Conservation (phyloP, 1,140 invertebrate genomes). For the Caenorhabditis briggsae region DNA sequence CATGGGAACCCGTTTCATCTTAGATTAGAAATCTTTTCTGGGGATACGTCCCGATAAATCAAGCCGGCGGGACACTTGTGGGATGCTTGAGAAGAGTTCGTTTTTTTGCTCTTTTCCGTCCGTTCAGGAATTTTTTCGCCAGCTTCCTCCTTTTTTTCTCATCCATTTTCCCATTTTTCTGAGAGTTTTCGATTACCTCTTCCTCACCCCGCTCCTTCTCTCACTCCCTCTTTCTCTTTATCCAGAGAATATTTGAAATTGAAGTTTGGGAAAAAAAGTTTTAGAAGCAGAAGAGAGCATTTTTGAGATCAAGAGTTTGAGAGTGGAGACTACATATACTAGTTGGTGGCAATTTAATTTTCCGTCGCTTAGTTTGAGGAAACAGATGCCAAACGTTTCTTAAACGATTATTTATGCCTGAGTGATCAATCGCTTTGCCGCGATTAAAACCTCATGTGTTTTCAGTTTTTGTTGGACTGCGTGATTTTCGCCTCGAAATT, state of each 20-base stretch:
- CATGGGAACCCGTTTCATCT: not conserved
- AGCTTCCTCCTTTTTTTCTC: not conserved
- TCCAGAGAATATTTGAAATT: not conserved
- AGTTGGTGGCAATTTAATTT: too few species aligned
- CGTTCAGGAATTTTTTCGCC: conserved; percentile 14
- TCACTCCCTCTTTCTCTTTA: not conserved
- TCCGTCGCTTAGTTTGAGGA: too few species aligned
- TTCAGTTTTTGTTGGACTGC: not conserved
- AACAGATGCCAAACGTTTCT: not conserved
- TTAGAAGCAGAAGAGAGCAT: too few species aligned
- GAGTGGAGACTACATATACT: too few species aligned
- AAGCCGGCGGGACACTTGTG: conserved; percentile 3
- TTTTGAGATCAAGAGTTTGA: too few species aligned
- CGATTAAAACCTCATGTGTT: not conserved
- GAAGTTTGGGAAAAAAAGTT: not conserved
- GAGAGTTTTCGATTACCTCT: too few species aligned
- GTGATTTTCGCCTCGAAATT: not conserved
- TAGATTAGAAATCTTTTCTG: too few species aligned
- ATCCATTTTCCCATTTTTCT: not conserved
- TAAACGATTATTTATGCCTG: not conserved
- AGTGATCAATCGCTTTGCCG: conserved; percentile 23
- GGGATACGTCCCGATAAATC: conserved; percentile 7
- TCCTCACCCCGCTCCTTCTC: too few species aligned
- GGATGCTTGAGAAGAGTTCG: conserved; percentile 20
- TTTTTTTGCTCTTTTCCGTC: not conserved